Evolutionary conservation across 2,113 vertebrate species (phyloP).

Genomic region (Prunella himalayana): DNA sequence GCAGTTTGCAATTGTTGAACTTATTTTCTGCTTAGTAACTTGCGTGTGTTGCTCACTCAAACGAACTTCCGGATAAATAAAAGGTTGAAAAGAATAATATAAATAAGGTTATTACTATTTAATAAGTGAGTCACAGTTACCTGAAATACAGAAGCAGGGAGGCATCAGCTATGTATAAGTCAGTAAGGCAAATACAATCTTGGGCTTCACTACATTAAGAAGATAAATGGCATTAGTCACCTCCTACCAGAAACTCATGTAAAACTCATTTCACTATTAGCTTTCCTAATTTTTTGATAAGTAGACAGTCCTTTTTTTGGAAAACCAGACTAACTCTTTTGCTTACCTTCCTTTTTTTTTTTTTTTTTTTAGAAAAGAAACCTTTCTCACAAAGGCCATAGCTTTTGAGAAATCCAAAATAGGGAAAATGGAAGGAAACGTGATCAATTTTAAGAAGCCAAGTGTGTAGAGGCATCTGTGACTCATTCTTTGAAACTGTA

Average conservation of each 20-base stretch:
- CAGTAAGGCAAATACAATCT: neutral
- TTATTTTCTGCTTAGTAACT: neutral
- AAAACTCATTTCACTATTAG: neutral
- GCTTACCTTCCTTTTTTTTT: neutral
- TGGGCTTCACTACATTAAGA: neutral
- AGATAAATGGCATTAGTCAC: neutral
- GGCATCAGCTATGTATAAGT: neutral
- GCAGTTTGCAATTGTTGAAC: fast-evolving
- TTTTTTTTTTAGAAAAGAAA: neutral
- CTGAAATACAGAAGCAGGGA: neutral
- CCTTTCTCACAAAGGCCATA: neutral
- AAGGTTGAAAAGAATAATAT: neutral
- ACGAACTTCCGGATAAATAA: neutral
- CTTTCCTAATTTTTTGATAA: neutral
- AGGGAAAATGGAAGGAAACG: neutral
- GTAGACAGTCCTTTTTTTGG: neutral
- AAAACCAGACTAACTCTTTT: neutral
- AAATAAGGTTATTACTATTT: neutral
- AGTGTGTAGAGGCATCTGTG: neutral
- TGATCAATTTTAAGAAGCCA: neutral
- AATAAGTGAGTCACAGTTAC: neutral
- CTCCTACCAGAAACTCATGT: neutral
- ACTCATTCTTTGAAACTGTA: neutral
- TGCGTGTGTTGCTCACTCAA: neutral
- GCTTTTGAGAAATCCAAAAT: neutral